Evolutionary conservation across 2,888 invertebrate species (phyloP).

Genomic region (Drepanosiphum platanoidis): DNA sequence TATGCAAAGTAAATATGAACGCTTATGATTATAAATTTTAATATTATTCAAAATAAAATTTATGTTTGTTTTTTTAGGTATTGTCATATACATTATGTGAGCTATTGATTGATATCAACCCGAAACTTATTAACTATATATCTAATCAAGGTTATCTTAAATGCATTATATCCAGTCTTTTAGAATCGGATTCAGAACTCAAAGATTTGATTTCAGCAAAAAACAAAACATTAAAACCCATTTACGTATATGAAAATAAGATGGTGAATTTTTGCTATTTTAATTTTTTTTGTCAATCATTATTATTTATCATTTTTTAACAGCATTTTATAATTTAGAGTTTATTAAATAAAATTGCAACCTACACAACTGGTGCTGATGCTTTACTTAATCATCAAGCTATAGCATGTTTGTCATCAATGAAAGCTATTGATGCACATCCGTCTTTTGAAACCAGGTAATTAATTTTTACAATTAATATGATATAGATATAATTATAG

Average conservation of each 20-base stretch:
- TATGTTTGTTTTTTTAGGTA: constrained; percentile 70
- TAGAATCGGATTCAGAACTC: constrained; percentile 79
- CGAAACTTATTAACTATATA: constrained; percentile 74
- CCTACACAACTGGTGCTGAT: constrained; percentile 75
- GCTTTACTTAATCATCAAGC: constrained; percentile 73
- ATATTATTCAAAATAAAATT: constrained; percentile 3
- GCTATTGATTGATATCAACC: constrained; percentile 79
- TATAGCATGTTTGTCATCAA: constrained; percentile 74
- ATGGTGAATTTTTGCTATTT: constrained; percentile 70
- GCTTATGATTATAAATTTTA: background rate
- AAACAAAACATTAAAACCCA: constrained; percentile 76
- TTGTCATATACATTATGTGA: constrained; percentile 85
- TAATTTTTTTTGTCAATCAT: background rate
- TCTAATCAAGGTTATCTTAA: constrained; percentile 77
- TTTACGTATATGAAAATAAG: constrained; percentile 89
- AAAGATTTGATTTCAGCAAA: constrained; percentile 67
- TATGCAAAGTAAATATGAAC: constrained; percentile 73
- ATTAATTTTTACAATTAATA: background rate
- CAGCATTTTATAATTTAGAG: constrained; percentile 67
- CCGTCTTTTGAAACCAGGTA: constrained; percentile 69
- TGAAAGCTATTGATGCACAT: constrained; percentile 78
- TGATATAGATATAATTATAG: background rate
- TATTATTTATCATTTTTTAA: background rate
- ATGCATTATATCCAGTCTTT: constrained; percentile 82
- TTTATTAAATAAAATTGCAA: constrained; percentile 77